Conservation (phyloP, 2,888 invertebrate species). For the Zaprionus lineosus region DNA sequence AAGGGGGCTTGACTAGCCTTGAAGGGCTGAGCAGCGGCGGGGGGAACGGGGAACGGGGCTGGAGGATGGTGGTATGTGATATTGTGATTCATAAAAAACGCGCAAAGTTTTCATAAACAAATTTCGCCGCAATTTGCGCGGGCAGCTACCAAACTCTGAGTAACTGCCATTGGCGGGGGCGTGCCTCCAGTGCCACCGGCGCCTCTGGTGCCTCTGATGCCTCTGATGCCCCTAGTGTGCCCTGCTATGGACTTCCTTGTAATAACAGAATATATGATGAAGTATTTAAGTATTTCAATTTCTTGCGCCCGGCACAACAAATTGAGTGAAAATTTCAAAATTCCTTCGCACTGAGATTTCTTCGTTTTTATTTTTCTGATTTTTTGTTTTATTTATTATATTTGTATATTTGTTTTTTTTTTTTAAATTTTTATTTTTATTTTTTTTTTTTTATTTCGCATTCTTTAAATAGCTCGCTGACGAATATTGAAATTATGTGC, state of each 20-base stretch:
- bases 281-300: constrained; percentile 60
- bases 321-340: constrained; percentile 60
- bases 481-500: constrained; percentile 78
- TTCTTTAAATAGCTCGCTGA: constrained; percentile 75
- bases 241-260: constrained; percentile 68
- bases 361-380: constrained; percentile 23
- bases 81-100: constrained; percentile 65
- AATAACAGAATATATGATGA: constrained; percentile 57
- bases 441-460: constrained; percentile 45
- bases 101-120: constrained; percentile 66
- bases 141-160: constrained; percentile 25
- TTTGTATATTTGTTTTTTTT: constrained; percentile 21
- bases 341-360: constrained; percentile 65
- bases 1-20: constrained; percentile 2
- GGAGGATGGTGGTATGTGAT: constrained; percentile 2
- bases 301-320: constrained; percentile 63
- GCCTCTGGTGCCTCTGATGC: too few relatives aligned
- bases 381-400: constrained; percentile 26
- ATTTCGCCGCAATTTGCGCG: constrained; percentile 41
- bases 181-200: too few relatives aligned
- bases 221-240: too few relatives aligned
- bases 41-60: neutral
- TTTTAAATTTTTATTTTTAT: constrained; percentile 16
- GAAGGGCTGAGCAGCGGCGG: neutral
- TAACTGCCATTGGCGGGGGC: constrained; percentile 17